phyloP scores from a whole-genome alignment of 2,888 invertebrate genomes.

The Apodemia hepburni region DNA sequence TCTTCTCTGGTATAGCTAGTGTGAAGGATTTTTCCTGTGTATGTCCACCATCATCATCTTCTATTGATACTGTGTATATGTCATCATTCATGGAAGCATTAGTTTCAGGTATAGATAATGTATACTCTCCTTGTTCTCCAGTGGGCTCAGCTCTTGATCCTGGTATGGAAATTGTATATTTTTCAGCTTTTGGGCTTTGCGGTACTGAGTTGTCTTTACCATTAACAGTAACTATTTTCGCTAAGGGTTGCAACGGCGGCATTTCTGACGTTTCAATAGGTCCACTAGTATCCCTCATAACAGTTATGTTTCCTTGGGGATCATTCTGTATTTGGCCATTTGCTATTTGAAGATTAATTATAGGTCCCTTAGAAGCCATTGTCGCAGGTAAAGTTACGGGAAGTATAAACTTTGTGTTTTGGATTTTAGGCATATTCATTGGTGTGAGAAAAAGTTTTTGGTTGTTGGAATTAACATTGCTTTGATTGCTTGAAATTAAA shows the following conservation, averaged over 20 bases:
- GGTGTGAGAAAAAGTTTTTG: conserved; percentile 81
- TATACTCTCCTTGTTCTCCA: conserved; percentile 72
- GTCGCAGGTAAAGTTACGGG: conserved; percentile 75
- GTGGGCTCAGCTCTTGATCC: conserved; percentile 73
- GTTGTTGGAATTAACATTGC: conserved; percentile 60
- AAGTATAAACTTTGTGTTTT: conserved; percentile 75
- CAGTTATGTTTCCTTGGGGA: conserved; percentile 81
- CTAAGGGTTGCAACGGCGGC: conserved; percentile 67
- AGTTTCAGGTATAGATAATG: conserved; percentile 73
- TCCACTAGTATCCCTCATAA: conserved; percentile 71
- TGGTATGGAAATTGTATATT: conserved; percentile 63
- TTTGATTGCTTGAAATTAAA: conserved; percentile 67
- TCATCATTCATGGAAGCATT: conserved; percentile 76
- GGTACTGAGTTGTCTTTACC: conserved; percentile 54
- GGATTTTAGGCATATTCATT: conserved; percentile 79
- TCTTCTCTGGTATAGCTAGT: conserved; percentile 69
- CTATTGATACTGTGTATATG: conserved; percentile 75
- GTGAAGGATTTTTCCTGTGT: conserved; percentile 64
- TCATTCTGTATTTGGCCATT: conserved; percentile 83
- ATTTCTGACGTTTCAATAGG: conserved; percentile 55
- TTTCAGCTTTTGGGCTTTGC: conserved; percentile 54
- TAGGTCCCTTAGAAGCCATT: conserved; percentile 79
- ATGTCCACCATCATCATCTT: conserved; percentile 66
- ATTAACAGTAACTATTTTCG: conserved; percentile 51
- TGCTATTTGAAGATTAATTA: conserved; percentile 84